Conservation (phyloP, 2,113 vertebrate genomes). For the Chaetorhynchus papuensis region DNA sequence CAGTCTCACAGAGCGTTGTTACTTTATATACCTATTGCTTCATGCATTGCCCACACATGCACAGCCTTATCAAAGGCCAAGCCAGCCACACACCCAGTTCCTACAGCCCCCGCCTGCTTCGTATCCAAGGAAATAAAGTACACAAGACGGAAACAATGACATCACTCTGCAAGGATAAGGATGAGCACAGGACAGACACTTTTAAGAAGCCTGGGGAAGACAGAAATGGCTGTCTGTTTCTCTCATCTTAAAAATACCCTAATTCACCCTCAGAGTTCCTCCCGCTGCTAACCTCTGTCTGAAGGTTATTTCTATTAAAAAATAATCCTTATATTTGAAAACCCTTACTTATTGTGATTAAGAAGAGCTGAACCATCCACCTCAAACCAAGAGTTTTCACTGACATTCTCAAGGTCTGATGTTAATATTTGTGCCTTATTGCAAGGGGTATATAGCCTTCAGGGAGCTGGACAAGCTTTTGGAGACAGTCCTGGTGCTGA, state of each 20-base stretch:
- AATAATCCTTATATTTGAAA: neutral
- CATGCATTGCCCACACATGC: slow-evolving; percentile 8
- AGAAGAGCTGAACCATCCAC: neutral
- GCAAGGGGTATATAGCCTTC: neutral
- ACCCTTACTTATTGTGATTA: neutral
- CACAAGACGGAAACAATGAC: slow-evolving; percentile 55
- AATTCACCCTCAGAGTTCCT: neutral
- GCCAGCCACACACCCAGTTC: slow-evolving; percentile 45
- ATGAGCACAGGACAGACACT: neutral
- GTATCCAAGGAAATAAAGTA: slow-evolving; percentile 63
- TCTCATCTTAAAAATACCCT: neutral
- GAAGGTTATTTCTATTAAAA: neutral
- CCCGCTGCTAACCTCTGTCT: neutral
- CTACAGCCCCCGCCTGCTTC: neutral
- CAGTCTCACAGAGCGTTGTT: neutral
- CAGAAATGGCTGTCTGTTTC: neutral
- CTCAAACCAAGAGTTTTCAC: neutral
- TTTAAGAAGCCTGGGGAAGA: neutral
- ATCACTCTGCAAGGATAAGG: neutral
- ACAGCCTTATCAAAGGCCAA: slow-evolving; percentile 37
- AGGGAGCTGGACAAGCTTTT: neutral
- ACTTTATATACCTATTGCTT: slow-evolving; percentile 6
- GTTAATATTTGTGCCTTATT: neutral
- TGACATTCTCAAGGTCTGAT: neutral
- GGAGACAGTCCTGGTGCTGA: neutral